Percentiles rank a stretch among this genome's conserved stretches.
These are phyloP conservation scores for Drosophila mayaguana DNA, from an alignment of 2,888 invertebrate genomes.

Conservation along the genomic window DNA sequence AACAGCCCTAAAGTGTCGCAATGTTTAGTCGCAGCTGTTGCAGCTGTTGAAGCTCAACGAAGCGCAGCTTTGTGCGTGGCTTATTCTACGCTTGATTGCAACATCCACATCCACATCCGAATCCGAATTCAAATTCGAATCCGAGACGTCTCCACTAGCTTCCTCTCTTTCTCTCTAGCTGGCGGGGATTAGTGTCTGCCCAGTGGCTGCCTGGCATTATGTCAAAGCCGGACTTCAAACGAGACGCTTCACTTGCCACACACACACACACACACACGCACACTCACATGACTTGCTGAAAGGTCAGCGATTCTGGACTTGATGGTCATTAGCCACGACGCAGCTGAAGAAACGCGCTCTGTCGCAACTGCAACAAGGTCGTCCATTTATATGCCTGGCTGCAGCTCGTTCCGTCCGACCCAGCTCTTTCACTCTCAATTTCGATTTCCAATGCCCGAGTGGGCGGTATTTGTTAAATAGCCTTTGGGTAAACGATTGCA, in stretches of 20 bases:
- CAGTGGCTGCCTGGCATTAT: conserved; percentile 14
- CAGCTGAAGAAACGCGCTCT: conserved; percentile 21
- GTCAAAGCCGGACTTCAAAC: conserved; percentile 52
- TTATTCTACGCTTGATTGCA: conserved; percentile 66
- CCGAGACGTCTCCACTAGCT: conserved; percentile 35
- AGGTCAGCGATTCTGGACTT: conserved; percentile 65
- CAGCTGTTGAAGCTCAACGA: conserved; percentile 57
- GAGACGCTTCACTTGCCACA: conserved; percentile 65
- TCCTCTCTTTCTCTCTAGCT: neutral
- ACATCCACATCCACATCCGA: conserved; percentile 46
- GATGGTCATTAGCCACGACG: conserved; percentile 53
- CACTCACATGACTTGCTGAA: conserved; percentile 31
- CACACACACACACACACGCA: conserved; percentile 15
- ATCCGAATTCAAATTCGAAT: conserved; percentile 16
- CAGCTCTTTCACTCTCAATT: conserved; percentile 36
- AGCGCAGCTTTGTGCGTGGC: conserved; percentile 57
- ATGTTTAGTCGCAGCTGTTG: conserved; percentile 48
- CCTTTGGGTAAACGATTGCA: conserved; percentile 36
- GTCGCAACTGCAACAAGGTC: conserved; percentile 62
- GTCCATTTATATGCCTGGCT: conserved; percentile 35
- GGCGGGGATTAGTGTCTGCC: conserved; percentile 24
- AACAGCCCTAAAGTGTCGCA: conserved; percentile 66
- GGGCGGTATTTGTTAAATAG: conserved; percentile 33
- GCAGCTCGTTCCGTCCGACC: conserved; percentile 24
- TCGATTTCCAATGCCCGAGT: conserved; percentile 45